Base-by-base conservation (phyloP, 2,113 vertebrate species). In the Candoia aspera region DNA sequence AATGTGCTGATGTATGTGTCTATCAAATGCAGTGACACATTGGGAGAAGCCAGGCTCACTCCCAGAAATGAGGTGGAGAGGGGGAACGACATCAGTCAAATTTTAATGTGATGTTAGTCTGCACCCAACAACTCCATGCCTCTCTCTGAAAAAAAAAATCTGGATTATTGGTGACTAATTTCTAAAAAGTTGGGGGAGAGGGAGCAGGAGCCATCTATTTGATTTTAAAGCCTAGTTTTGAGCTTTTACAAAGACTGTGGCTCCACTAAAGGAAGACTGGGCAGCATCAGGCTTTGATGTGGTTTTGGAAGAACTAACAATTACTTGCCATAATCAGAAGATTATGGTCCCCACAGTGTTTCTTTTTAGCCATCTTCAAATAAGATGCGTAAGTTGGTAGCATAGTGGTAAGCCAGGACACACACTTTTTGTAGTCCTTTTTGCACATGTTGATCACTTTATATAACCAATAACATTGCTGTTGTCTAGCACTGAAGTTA, bases 381-480 rank as follows among this genome's bases (percentile, higher is more conserved):
- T 60, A 42, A 37, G 90, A 91, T 91, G 42, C 2, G 3, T 86
- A 86, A 86, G 68, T 87, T 85, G 49, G 46, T 68, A 19, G 46
- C 55, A 60, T 55, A 55, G 84, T 68, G 62, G 26, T 87, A 37
- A 73, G 90, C 55, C n/a, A 57, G 23, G 55, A 49, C 46, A 54
- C 84, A 86, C 53, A 84, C 23, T 84, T 54, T 84, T 26, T 89
- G 23, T 42, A 89, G 58, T 54, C 62, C 58, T 84, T 49, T 89
- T 92, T 89, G 57, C 79, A 64, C 29, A 64, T 84, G 57, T 85
- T 42, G 13, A 89, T 85, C n/a, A 55, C 57, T 84, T 88, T 64
- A 88, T 58, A 55, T 84, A 26, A 49, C 54, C 73, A 92, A 42
- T 89, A 92, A 91, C 64, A 85, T 42, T 64, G 79, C 87, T 62